Percentiles rank a stretch among this genome's conserved stretches.
Evolutionary conservation across 2,113 vertebrate genomes (phyloP).

Genomic region (Oncorhynchus mykiss): DNA sequence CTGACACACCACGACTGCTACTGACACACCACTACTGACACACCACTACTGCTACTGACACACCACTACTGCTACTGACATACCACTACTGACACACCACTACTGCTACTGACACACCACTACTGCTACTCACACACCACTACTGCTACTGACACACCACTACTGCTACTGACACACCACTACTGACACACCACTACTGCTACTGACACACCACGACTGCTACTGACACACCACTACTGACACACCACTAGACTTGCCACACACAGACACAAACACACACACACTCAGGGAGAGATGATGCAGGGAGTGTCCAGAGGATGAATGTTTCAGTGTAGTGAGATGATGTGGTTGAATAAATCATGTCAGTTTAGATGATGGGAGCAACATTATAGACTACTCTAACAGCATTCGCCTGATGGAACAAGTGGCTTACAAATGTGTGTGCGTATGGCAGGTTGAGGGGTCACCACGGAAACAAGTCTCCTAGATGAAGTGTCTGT

Average conservation of each 20-base stretch:
- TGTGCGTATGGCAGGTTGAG: conserved; percentile 62
- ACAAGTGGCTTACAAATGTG: conserved; percentile 73
- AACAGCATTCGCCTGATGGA: conserved; percentile 53
- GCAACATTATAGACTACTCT: conserved; percentile 66
- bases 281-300: conserved; percentile 50
- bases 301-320: conserved; percentile 58
- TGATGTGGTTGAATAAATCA: conserved; percentile 88
- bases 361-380: conserved; percentile 76
- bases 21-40: too few species aligned
- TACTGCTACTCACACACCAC: too few species aligned
- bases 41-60: too few species aligned
- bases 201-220: too few species aligned
- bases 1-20: too few species aligned
- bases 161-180: too few species aligned
- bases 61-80: too few species aligned
- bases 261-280: conserved; percentile 59
- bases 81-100: too few species aligned
- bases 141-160: too few species aligned
- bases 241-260: conserved; percentile 73
- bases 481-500: conserved; percentile 90
- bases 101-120: too few species aligned
- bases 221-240: too few species aligned
- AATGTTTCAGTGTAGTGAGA: conserved; percentile 85
- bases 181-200: too few species aligned
- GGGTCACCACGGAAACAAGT: conserved; percentile 88